Percentiles rank a stretch among this genome's conserved stretches.
Evolutionary conservation across 2,113 vertebrate species (phyloP).

Genomic region (Sinocyclocheilus grahami): DNA sequence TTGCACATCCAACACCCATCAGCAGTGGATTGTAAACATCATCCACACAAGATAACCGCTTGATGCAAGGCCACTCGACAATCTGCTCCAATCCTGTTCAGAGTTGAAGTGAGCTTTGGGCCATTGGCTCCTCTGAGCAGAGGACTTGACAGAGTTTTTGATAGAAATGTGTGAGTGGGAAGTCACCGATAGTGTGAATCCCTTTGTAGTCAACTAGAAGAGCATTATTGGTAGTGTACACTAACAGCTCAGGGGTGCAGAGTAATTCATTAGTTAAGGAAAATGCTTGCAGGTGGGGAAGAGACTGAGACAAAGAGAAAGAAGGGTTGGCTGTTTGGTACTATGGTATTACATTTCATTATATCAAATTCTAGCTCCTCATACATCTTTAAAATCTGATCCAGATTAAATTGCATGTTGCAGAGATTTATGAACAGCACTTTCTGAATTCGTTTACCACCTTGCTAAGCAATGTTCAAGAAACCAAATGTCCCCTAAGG

Average conservation of each 20-base stretch:
- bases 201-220: conserved; percentile 26
- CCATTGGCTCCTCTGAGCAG: not conserved
- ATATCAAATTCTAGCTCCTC: not conserved
- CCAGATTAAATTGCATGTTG: conserved; percentile 20
- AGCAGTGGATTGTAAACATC: not conserved
- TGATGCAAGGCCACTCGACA: conserved; percentile 9
- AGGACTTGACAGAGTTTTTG: conserved; percentile 3
- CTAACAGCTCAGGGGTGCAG: conserved; percentile 18
- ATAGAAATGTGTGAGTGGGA: conserved; percentile 16
- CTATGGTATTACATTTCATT: not conserved
- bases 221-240: conserved; percentile 29
- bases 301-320: not conserved
- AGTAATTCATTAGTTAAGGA: conserved; percentile 26
- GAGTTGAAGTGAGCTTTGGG: conserved; percentile 29
- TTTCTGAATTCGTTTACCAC: conserved; percentile 35
- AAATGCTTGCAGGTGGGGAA: conserved; percentile 20
- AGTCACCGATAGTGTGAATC: conserved; percentile 21
- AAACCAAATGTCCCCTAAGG: conserved; percentile 23
- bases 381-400: conserved; percentile 11
- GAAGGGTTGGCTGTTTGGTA: not conserved
- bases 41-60: not conserved
- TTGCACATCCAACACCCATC: not conserved
- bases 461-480: conserved; percentile 27
- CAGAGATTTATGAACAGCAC: not conserved
- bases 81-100: conserved; percentile 1